These are phyloP conservation scores for Dendrolimus kikuchii DNA, from an alignment of 1,140 invertebrate species.

Conservation along the genomic window DNA sequence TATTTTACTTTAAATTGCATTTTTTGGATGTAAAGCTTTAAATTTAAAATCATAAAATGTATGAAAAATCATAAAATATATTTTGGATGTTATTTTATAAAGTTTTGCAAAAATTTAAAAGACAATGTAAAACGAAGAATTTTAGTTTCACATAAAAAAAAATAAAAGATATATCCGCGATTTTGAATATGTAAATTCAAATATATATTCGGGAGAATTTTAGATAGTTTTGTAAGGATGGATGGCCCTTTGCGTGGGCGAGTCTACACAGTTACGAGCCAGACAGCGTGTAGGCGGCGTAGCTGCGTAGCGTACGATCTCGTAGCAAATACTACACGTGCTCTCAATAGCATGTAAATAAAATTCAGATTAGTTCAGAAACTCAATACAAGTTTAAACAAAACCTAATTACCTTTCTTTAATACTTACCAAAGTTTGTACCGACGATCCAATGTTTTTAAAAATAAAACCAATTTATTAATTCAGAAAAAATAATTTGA, in stretches of 20 bases:
- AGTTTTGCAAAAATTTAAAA: too few relatives aligned
- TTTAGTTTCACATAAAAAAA: too few relatives aligned
- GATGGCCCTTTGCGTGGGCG: constrained; percentile 49
- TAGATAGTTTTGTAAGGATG: constrained; percentile 16
- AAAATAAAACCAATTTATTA: constrained; percentile 9
- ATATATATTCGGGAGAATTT: constrained; percentile 2
- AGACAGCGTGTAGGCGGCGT: constrained; percentile 58
- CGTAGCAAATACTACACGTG: constrained; percentile 38
- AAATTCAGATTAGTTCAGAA: too few relatives aligned
- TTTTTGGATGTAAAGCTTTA: too few relatives aligned
- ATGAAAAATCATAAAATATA: too few relatives aligned
- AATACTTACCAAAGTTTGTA: not conserved
- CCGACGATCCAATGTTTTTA: constrained; percentile 4
- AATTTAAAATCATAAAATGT: too few relatives aligned
- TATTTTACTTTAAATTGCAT: too few relatives aligned
- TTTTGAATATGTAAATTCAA: not conserved
- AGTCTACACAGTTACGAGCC: constrained; percentile 61
- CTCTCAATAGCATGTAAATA: constrained; percentile 1
- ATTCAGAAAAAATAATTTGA: constrained; percentile 3
- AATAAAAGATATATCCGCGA: not conserved
- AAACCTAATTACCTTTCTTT: too few relatives aligned
- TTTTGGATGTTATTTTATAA: too few relatives aligned
- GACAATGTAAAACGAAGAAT: too few relatives aligned
- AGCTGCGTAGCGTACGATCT: constrained; percentile 42
- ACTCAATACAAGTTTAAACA: too few relatives aligned